phyloP scores from a whole-genome alignment of 2,113 vertebrate genomes.

The Macaca nemestrina region DNA sequence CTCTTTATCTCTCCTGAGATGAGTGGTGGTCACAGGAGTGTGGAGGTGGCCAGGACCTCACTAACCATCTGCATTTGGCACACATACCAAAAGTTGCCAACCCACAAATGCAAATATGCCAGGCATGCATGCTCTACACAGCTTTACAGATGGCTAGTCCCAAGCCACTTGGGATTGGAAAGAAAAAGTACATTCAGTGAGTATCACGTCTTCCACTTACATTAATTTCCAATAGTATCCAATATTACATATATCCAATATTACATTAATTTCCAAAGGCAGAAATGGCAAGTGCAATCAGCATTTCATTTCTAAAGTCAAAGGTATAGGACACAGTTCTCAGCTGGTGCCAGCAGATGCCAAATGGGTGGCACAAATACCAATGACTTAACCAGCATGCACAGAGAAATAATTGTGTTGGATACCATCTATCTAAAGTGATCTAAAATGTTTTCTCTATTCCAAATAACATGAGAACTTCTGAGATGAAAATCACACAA shows the following conservation, averaged over 20 bases:
- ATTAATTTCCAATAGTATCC: neutral
- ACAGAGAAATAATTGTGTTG: neutral
- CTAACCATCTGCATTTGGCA: neutral
- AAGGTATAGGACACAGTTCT: neutral
- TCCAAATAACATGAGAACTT: neutral
- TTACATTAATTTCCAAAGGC: neutral
- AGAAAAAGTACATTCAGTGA: neutral
- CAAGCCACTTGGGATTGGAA: neutral
- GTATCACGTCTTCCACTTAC: neutral
- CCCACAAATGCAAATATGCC: neutral
- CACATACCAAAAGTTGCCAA: neutral
- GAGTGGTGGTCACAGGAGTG: accelerated
- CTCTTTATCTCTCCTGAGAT: neutral
- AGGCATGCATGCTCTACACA: accelerated
- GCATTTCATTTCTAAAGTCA: neutral
- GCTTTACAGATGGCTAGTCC: neutral
- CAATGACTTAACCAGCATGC: neutral
- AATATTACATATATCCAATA: no score
- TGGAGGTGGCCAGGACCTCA: neutral
- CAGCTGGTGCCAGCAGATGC: no score
- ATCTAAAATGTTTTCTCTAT: neutral
- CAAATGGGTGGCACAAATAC: no score
- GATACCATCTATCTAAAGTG: neutral
- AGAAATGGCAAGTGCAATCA: neutral
- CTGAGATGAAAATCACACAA: neutral